phyloP scores from a whole-genome alignment of 2,888 invertebrate genomes.

The Digitonthophagus gazella region DNA sequence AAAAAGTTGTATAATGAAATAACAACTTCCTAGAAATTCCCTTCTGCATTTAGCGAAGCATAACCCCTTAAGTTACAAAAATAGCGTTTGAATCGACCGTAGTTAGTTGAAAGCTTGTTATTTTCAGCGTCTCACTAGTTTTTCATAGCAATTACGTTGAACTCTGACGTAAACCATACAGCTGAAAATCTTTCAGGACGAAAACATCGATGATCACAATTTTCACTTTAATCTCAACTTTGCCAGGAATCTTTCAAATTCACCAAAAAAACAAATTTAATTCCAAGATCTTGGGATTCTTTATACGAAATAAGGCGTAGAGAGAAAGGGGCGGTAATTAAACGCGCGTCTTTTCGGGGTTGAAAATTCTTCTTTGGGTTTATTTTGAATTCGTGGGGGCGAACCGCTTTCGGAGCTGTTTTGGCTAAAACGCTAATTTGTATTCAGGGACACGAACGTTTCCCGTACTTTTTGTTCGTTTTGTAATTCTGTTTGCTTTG shows the following conservation, averaged over 20 bases:
- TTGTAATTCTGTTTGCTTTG: neutral
- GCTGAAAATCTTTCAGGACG: no score
- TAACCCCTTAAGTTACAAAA: neutral
- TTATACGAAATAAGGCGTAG: neutral
- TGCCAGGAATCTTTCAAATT: no score
- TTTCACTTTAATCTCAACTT: no score
- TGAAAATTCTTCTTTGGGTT: neutral
- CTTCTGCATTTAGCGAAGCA: no score
- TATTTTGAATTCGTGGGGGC: neutral
- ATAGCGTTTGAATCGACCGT: no score
- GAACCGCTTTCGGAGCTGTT: neutral
- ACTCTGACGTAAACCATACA: no score
- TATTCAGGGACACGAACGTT: slow-evolving; percentile 10
- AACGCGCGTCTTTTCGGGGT: neutral
- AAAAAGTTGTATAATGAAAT: no score
- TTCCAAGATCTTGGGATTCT: neutral
- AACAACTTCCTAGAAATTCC: no score
- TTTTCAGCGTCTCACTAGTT: neutral
- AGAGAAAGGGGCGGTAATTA: neutral
- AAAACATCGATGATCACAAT: no score
- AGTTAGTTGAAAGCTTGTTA: neutral
- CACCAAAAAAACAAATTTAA: no score
- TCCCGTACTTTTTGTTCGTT: neutral
- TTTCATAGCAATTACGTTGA: neutral
- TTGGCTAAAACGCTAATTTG: slow-evolving; percentile 6